Conservation (phyloP, 2,888 invertebrate species). For the Thumatha senex region DNA sequence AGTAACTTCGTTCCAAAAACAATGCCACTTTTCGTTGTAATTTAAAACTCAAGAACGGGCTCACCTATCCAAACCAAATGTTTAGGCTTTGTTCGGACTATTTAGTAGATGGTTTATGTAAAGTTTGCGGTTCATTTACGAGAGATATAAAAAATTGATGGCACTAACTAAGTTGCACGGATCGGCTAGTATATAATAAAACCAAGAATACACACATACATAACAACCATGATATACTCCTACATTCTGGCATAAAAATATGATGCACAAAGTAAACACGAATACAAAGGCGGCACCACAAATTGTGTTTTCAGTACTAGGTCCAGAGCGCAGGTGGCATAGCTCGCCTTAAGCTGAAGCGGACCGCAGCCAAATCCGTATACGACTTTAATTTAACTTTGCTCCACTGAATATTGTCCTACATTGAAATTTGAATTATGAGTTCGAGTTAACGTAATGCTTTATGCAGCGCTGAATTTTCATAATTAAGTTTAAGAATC, state of each 20-base stretch:
- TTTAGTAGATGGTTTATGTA: too few species aligned
- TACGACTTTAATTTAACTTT: conserved; percentile 81
- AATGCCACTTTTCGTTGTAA: too few species aligned
- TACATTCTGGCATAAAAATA: conserved; percentile 47
- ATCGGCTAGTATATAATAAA: too few species aligned
- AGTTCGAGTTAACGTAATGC: conserved; percentile 29
- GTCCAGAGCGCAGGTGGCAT: conserved; percentile 66
- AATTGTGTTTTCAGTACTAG: conserved; percentile 72
- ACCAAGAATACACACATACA: too few species aligned
- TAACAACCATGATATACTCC: too few species aligned
- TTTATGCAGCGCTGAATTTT: conserved; percentile 19
- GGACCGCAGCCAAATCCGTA: conserved; percentile 70
- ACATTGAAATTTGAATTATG: conserved; percentile 63
- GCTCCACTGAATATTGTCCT: conserved; percentile 71
- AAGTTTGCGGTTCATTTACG: too few species aligned
- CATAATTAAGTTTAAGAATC: background rate
- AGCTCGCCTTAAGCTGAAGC: conserved; percentile 64
- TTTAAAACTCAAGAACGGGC: too few species aligned
- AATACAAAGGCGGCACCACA: conserved; percentile 68
- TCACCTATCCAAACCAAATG: too few species aligned
- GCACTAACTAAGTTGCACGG: too few species aligned
- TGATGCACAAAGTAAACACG: conserved; percentile 70
- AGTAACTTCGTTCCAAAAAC: too few species aligned
- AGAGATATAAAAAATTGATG: too few species aligned
- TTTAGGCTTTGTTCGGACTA: too few species aligned